These are phyloP conservation scores for Drosophila hawaiiensis DNA, from an alignment of 2,888 invertebrate genomes.

Conservation along the genomic window DNA sequence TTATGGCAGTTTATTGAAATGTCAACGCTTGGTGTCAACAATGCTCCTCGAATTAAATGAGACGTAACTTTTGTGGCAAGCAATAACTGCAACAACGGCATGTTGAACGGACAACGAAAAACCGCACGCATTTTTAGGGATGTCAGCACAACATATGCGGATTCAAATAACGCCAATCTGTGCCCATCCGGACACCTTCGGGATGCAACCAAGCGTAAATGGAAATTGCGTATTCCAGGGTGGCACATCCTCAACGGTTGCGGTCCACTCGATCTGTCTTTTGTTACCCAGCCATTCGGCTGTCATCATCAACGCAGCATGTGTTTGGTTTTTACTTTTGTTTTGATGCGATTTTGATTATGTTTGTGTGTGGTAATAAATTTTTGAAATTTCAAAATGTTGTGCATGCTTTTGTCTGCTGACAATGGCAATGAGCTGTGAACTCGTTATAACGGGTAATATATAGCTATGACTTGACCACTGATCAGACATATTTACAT, in stretches of 20 bases:
- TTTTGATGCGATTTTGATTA: conserved; percentile 78
- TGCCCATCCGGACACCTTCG: conserved; percentile 42
- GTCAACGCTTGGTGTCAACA: conserved; percentile 60
- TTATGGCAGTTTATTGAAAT: conserved; percentile 62
- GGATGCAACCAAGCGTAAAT: conserved; percentile 50
- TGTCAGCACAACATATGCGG: conserved; percentile 57
- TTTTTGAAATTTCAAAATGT: conserved; percentile 47
- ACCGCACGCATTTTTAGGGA: conserved; percentile 38
- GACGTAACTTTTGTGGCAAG: conserved; percentile 62
- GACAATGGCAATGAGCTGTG: conserved; percentile 36
- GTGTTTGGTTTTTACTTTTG: conserved; percentile 51
- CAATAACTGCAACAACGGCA: conserved; percentile 24
- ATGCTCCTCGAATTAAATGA: conserved; percentile 59
- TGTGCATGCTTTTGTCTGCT: conserved; percentile 38
- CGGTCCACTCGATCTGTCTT: conserved; percentile 40
- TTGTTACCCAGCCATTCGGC: conserved; percentile 39
- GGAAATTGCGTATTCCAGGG: conserved; percentile 29
- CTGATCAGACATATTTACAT: background rate
- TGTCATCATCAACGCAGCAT: conserved; percentile 63
- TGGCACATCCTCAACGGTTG: conserved; percentile 36
- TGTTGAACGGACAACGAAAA: conserved; percentile 13
- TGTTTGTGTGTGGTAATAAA: conserved; percentile 75
- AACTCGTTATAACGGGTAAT: conserved; percentile 54
- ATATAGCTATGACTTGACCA: conserved; percentile 40
- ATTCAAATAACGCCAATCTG: conserved; percentile 68